Base-by-base conservation (phyloP, 2,797 vertebrate genomes). In the Lophius americanus region DNA sequence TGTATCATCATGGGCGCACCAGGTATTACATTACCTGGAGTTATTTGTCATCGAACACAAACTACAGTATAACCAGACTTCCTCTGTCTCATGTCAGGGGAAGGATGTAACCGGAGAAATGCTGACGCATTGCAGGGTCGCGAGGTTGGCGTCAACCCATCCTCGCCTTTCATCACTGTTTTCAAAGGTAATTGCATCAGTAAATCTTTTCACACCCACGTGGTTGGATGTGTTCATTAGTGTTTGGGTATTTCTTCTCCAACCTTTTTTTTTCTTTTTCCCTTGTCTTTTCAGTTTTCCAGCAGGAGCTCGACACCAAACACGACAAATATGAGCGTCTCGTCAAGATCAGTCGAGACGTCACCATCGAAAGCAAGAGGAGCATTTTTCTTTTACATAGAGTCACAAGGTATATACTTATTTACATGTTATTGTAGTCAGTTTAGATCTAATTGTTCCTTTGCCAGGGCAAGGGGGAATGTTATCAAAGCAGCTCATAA, bases 311-410 rank as follows among this genome's bases (percentile, higher is more conserved):
- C 2, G 98, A 99, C 86, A 94, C 93, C 57, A 96, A 93, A 75
- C 96, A 99, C 0, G 98, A 99, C 79, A 99, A 97, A 85, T 93
- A 99, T 0, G 98, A 99, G 67, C 93, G 96, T 7, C 95, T 99
- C 1, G 96, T 99, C 49, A 99, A 99, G 88, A 93, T 98, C 79
- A 97, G 96, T 73, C 95, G 98, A 46, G 98, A 99, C 71, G 87
- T 98, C 87, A 99, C 98, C 23, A 98, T 99, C 0, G 98, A 99
- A 87, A 99, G 97, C 93, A 99, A 99, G 89, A 94, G 98, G 81
- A 96, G 94, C 0, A 99, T 99, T 85, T 99, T 99, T 75, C 95
- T 99, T 68, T 88, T 99, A 49, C 98, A 99, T 67, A 94, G 97
- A 92, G 95, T 98, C 67, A 96, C 93, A 68, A 99, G 94, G 98